These are phyloP conservation scores for Urocyon cinereoargenteus DNA, from an alignment of 2,797 vertebrate species.

Conservation along the genomic window DNA sequence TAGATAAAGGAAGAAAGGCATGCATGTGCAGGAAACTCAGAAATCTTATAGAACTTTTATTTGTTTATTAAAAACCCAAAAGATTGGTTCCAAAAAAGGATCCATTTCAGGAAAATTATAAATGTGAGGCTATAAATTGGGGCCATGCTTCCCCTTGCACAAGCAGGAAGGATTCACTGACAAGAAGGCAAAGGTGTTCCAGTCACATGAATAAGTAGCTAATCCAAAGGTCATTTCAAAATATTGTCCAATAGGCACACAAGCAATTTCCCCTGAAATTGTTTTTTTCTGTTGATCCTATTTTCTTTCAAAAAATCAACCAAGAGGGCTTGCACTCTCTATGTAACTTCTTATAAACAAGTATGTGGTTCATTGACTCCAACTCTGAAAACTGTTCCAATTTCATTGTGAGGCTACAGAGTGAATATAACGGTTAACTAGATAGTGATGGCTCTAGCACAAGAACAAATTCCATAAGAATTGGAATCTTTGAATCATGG, in stretches of 20 bases:
- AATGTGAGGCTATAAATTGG: slow-evolving; percentile 13
- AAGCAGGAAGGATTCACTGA: slow-evolving; percentile 22
- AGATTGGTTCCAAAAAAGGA: not conserved
- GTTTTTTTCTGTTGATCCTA: slow-evolving; percentile 47
- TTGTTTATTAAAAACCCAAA: slow-evolving; percentile 32
- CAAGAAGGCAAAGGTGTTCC: not conserved
- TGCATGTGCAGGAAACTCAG: not conserved
- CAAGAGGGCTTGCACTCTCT: slow-evolving; percentile 48
- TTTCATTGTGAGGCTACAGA: slow-evolving; percentile 18
- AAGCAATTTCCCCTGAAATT: slow-evolving; percentile 63
- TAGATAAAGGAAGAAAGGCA: slow-evolving; percentile 20
- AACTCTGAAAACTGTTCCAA: slow-evolving; percentile 65
- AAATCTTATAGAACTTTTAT: not conserved
- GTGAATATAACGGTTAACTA: slow-evolving; percentile 51
- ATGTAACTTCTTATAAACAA: slow-evolving; percentile 67
- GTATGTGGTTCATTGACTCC: slow-evolving; percentile 60
- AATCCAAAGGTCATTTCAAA: slow-evolving; percentile 57
- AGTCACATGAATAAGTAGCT: slow-evolving; percentile 2
- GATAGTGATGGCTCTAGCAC: not conserved
- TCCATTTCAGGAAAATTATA: not conserved
- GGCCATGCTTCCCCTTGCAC: not conserved
- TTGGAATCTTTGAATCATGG: not conserved
- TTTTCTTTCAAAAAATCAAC: slow-evolving; percentile 61
- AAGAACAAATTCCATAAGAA: slow-evolving; percentile 64
- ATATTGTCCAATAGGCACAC: slow-evolving; percentile 40